These are phyloP conservation scores for Menidia menidia DNA, from an alignment of 2,797 vertebrate species.

Conservation along the genomic window DNA sequence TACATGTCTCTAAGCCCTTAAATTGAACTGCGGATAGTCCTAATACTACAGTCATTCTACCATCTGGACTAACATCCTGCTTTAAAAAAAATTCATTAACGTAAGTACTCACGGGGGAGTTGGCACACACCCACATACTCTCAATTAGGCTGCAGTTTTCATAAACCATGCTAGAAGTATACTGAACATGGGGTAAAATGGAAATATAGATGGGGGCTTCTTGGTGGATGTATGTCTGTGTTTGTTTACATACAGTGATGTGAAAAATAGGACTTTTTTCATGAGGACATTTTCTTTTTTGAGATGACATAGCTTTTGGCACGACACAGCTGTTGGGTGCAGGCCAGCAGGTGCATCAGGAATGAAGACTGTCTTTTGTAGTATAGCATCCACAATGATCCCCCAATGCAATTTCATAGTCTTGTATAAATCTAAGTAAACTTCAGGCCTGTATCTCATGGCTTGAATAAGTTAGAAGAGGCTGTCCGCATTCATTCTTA, in stretches of 20 bases:
- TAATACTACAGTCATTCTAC: conserved; percentile 37
- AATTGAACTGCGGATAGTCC: conserved; percentile 42
- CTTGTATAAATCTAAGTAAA: conserved; percentile 7
- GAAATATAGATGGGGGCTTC: conserved; percentile 15
- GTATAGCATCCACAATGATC: conserved; percentile 13
- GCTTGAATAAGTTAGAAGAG: background rate
- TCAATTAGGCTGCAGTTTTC: conserved; percentile 40
- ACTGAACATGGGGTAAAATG: conserved; percentile 34
- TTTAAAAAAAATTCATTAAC: conserved; percentile 74
- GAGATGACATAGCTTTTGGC: conserved; percentile 69
- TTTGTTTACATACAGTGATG: background rate
- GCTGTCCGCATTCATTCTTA: background rate
- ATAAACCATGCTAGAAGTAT: conserved; percentile 52
- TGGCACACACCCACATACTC: conserved; percentile 39
- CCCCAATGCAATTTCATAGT: conserved; percentile 11
- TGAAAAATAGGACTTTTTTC: conserved; percentile 13
- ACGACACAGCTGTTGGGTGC: conserved; percentile 65
- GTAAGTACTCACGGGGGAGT: conserved; percentile 64
- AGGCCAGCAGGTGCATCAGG: conserved; percentile 70
- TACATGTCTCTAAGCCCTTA: conserved; percentile 11
- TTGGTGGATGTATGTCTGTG: conserved; percentile 22
- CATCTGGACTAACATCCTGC: conserved; percentile 54
- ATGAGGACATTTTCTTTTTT: conserved; percentile 33
- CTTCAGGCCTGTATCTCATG: background rate
- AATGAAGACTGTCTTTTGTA: conserved; percentile 36